A percentile compares a stretch with the other conserved stretches of the same genome.
These are phyloP conservation scores for Petrocephalus sullivani DNA, from an alignment of 2,797 vertebrate genomes.

Conservation along the genomic window DNA sequence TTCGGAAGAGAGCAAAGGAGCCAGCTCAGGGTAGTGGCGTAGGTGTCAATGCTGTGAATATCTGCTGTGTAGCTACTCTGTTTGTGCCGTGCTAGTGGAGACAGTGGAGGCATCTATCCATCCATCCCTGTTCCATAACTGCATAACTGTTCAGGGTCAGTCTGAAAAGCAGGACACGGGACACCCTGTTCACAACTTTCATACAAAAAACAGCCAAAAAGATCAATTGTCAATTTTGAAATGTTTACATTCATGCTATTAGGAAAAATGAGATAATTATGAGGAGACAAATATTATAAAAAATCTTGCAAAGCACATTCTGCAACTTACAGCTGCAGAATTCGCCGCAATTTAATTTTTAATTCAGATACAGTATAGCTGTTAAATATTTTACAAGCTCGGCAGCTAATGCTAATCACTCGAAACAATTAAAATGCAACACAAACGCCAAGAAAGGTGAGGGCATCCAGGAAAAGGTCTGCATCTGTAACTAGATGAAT, in stretches of 20 bases:
- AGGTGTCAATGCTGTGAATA: neutral
- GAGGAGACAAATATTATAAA: neutral
- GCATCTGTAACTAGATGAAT: neutral
- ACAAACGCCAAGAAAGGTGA: conserved; percentile 5
- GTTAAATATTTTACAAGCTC: conserved; percentile 5
- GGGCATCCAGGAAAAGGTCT: neutral
- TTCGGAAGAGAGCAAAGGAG: neutral
- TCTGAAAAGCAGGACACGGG: neutral
- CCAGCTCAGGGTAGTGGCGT: neutral
- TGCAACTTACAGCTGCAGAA: neutral
- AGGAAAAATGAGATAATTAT: neutral
- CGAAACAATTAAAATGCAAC: neutral
- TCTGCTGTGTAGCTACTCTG: neutral
- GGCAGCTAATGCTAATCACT: neutral
- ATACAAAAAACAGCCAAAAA: neutral
- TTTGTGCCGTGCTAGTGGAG: neutral
- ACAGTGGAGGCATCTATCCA: neutral
- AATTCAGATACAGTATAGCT: neutral
- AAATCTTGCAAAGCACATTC: neutral
- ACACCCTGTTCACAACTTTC: neutral
- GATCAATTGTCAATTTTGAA: neutral
- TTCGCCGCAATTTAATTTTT: neutral
- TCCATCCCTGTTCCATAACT: neutral
- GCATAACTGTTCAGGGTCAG: neutral
- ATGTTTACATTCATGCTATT: neutral